Evolutionary conservation across 2,113 vertebrate genomes (phyloP).

Genomic region (Dinomys branickii): DNA sequence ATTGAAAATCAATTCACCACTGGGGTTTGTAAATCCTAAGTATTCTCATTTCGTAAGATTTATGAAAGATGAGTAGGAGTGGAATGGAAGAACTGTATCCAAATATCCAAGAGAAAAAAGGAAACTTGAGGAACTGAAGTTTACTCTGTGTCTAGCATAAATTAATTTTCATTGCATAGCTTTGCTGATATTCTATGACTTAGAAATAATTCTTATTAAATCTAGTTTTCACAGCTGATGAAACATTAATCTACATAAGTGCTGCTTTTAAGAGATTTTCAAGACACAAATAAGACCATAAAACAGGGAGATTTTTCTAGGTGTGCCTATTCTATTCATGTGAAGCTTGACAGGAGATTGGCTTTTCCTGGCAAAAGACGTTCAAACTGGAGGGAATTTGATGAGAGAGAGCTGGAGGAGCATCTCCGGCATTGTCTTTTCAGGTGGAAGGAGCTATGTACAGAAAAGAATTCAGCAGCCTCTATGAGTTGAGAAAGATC

Average conservation of each 20-base stretch:
- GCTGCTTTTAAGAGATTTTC: neutral
- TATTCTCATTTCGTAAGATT: neutral
- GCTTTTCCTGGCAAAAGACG: neutral
- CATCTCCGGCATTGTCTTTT: neutral
- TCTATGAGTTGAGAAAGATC: neutral
- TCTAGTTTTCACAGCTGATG: neutral
- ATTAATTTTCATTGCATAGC: neutral
- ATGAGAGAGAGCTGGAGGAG: neutral
- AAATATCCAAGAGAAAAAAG: neutral
- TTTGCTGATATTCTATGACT: neutral
- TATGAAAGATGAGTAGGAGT: neutral
- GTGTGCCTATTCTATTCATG: neutral
- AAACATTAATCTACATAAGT: neutral
- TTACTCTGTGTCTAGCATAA: neutral
- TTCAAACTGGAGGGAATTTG: neutral
- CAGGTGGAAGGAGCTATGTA: neutral
- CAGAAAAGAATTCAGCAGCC: neutral
- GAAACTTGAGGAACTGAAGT: neutral
- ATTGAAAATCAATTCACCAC: neutral
- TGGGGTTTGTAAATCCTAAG: neutral
- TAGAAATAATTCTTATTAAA: neutral
- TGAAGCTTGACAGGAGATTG: neutral
- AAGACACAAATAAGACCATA: neutral
- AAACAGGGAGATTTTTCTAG: neutral
- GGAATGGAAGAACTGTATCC: neutral